Base-by-base conservation (phyloP, 2,113 vertebrate species). In the Mungos mungo region DNA sequence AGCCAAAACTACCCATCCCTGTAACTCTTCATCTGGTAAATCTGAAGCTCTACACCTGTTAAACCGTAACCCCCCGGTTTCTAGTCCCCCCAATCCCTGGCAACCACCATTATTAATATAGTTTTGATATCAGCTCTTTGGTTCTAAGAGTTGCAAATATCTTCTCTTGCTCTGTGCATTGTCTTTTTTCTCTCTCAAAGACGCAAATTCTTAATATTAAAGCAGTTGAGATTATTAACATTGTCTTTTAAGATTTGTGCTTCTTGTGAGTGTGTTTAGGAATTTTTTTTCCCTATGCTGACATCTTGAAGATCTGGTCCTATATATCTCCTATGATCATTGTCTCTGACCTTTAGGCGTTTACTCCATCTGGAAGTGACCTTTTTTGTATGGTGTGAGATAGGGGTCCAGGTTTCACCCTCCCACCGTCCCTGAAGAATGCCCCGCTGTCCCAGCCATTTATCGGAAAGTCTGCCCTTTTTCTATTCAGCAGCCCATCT, bases 131-230 rank as follows among this genome's bases (percentile, higher is more conserved):
- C 65, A 47, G 11, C 31, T 76, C 47, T 35, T 41, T 27, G 29
- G 38, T 33, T 96, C 38, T 63, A 35, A 63, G 27, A 38, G 8
- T 54, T 85, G 60, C 29, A 47, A 90, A 72, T 54, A 52, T 69
- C 29, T 83, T 83, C 41, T 80, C 50, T 93, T 65, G 47, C 52
- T 91, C 50, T 54, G 57, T 79, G 63, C 90, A 81, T 35, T 47
- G 27, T n/a, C 77, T 63, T 69, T 66, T 65, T 10, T 50, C 66
- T 86, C 33, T 50, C 50, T 50, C 50, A 35, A 94, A 63, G 66
- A 52, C 23, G 54, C 45, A 21, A 93, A 45, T 90, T 96, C 65
- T 82, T 45, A 35, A 63, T 88, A 93, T 96, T 60, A 86, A 90
- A 82, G 25, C 69, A 69, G 35, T 47, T 35, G 45, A 85, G 16